A percentile compares a stretch with the other conserved stretches of the same genome.
Conservation (phyloP, 2,888 invertebrate genomes). For the Stratiomys singularior region DNA sequence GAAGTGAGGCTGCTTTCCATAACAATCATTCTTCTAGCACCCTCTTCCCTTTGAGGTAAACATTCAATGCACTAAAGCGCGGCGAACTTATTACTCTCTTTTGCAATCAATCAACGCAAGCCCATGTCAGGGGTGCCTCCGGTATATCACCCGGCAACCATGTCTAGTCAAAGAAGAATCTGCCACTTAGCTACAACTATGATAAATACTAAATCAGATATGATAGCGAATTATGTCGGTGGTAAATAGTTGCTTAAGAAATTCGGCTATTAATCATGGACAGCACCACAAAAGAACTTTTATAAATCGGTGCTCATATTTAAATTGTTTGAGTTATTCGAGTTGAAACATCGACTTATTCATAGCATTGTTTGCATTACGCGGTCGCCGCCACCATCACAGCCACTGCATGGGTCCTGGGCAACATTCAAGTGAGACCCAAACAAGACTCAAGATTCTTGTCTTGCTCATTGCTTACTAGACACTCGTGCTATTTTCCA, state of each 20-base stretch:
- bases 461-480: slow-evolving; percentile 40
- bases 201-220: slow-evolving; percentile 47
- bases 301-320: slow-evolving; percentile 49
- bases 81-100: no score
- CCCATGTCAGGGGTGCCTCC: not conserved
- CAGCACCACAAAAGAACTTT: slow-evolving; percentile 46
- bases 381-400: not conserved
- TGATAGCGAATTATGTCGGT: slow-evolving; percentile 42
- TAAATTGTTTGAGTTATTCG: slow-evolving; percentile 46
- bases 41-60: no score
- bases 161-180: not conserved
- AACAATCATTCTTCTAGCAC: no score
- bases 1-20: no score
- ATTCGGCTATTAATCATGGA: slow-evolving; percentile 47
- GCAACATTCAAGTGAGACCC: slow-evolving; percentile 6
- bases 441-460: slow-evolving; percentile 38
- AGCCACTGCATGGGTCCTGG: not conserved
- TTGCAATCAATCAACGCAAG: no score
- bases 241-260: slow-evolving; percentile 48
- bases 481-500: slow-evolving; percentile 43
- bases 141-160: slow-evolving; percentile 3
- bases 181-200: slow-evolving; percentile 18
- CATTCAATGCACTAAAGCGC: no score
- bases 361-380: slow-evolving; percentile 33
- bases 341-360: slow-evolving; percentile 45